A percentile compares a stretch with the other conserved stretches of the same genome.
These are phyloP conservation scores for Thereuonema tuberculata DNA, from an alignment of 1,140 invertebrate species.

Conservation along the genomic window DNA sequence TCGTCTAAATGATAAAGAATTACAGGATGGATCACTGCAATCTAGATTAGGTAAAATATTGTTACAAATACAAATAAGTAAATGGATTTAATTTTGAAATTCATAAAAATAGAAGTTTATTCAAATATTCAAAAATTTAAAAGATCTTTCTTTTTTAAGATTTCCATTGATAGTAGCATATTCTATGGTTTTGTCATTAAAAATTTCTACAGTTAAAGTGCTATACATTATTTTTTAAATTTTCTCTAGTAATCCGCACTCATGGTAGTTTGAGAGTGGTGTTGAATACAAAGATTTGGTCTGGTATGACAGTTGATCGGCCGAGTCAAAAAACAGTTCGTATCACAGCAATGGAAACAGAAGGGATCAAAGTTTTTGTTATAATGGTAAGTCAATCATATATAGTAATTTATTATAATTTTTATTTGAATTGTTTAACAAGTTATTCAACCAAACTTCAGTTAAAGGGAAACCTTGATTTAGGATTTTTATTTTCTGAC, in stretches of 20 bases:
- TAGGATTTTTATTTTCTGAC: background rate
- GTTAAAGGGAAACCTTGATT: background rate
- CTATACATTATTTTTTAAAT: background rate
- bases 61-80: background rate
- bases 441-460: background rate
- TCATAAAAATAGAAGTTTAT: too few relatives aligned
- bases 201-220: background rate
- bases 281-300: conserved; percentile 86
- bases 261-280: conserved; percentile 74
- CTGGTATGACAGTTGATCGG: conserved; percentile 76
- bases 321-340: conserved; percentile 73
- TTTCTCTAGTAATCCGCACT: conserved; percentile 54
- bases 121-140: background rate
- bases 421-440: background rate
- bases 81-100: background rate
- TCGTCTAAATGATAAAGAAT: conserved; percentile 60
- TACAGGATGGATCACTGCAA: conserved; percentile 33
- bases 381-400: conserved; percentile 50
- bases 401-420: conserved; percentile 17
- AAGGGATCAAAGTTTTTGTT: conserved; percentile 72
- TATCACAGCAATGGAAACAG: conserved; percentile 72
- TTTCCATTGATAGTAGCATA: background rate
- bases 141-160: background rate
- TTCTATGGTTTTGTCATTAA: too few relatives aligned
- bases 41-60: conserved; percentile 45